These are phyloP conservation scores for Schizopygopsis pylzovi DNA, from an alignment of 2,797 vertebrate species.

Conservation along the genomic window DNA sequence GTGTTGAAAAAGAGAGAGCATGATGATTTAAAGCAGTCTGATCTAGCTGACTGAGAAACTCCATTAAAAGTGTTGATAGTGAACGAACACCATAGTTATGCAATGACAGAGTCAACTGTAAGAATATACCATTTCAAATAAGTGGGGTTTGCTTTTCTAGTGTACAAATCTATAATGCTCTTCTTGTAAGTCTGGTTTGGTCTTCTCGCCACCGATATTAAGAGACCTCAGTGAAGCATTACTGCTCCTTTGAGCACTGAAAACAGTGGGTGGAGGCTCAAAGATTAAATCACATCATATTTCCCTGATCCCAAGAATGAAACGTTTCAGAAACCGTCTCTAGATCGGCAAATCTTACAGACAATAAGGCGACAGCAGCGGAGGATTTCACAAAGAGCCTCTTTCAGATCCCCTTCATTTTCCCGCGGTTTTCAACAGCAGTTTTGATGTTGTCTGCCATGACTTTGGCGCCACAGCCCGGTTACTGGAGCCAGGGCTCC, in stretches of 20 bases:
- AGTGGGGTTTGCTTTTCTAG: background rate
- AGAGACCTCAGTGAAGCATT: constrained; percentile 15
- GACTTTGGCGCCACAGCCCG: constrained; percentile 76
- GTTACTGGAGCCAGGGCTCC: constrained; percentile 49
- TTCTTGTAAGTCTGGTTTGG: constrained; percentile 10
- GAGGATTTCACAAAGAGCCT: constrained; percentile 65
- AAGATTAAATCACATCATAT: constrained; percentile 71
- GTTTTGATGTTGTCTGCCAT: constrained; percentile 73
- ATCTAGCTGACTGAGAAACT: constrained; percentile 50
- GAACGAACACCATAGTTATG: constrained; percentile 9
- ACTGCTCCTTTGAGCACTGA: constrained; percentile 35
- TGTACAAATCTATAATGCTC: background rate
- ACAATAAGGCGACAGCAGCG: constrained; percentile 69
- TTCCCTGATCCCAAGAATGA: constrained; percentile 41
- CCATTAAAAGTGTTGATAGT: constrained; percentile 69
- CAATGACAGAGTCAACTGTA: constrained; percentile 68
- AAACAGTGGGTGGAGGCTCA: constrained; percentile 61
- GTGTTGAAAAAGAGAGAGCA: constrained; percentile 36
- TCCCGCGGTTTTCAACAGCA: constrained; percentile 70
- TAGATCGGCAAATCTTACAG: constrained; percentile 71
- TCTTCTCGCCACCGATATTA: constrained; percentile 17
- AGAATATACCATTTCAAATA: background rate
- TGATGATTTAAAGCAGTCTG: constrained; percentile 29
- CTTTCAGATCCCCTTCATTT: constrained; percentile 69
- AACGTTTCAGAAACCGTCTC: constrained; percentile 67